Evolutionary conservation across 2,797 vertebrate species (phyloP).

Genomic region (Orestias chungarensis): DNA sequence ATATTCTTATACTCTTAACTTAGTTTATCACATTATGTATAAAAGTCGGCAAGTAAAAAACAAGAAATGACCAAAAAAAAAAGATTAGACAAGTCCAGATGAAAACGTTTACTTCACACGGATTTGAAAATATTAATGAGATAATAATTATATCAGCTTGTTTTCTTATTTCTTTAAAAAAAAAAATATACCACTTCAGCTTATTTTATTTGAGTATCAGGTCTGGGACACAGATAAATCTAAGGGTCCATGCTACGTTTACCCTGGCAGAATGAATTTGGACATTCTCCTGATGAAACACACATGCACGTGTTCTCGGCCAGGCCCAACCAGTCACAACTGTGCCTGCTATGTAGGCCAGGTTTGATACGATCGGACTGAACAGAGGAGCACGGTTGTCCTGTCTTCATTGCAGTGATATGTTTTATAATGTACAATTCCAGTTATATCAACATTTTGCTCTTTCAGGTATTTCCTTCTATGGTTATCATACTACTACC

Average conservation of each 20-base stretch:
- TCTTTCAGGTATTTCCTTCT: conserved; percentile 20
- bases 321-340: conserved; percentile 2
- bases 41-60: neutral
- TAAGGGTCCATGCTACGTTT: neutral
- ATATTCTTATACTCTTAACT: neutral
- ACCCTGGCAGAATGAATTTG: neutral
- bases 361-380: neutral
- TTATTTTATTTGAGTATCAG: conserved; percentile 4
- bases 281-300: neutral
- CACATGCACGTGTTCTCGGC: neutral
- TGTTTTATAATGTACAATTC: neutral
- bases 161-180: neutral
- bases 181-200: too few species aligned
- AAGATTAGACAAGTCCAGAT: neutral
- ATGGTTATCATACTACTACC: neutral
- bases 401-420: neutral
- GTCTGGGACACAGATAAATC: neutral
- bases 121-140: neutral
- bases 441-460: conserved; percentile 9
- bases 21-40: neutral
- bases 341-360: conserved; percentile 7
- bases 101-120: neutral
- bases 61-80: too few species aligned
- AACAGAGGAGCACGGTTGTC: neutral
- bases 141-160: neutral